phyloP scores from a whole-genome alignment of 1,140 invertebrate genomes.

The Yoshiicerus persimilis region DNA sequence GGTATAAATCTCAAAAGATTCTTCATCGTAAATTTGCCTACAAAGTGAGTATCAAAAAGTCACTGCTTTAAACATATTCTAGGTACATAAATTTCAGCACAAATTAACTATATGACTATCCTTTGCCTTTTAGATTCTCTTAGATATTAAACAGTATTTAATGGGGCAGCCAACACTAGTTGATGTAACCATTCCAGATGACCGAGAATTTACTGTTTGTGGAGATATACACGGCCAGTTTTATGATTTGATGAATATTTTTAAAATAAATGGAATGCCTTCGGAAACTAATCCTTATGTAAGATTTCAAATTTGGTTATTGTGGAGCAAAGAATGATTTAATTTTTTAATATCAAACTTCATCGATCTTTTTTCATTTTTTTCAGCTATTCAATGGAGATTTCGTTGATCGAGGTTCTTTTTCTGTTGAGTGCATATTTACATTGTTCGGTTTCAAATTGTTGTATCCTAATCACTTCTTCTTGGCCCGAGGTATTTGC shows the following conservation, averaged over 20 bases:
- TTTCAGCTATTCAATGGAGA: slow-evolving; percentile 92
- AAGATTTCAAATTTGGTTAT: slow-evolving; percentile 50
- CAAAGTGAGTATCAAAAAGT: slow-evolving; percentile 65
- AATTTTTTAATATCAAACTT: background rate
- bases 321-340: background rate
- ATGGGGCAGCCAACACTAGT: slow-evolving; percentile 83
- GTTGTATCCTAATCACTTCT: slow-evolving; percentile 95
- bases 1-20: slow-evolving; percentile 89
- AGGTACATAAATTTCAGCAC: background rate
- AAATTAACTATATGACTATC: background rate
- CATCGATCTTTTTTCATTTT: slow-evolving; percentile 11
- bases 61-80: background rate
- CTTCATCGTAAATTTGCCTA: slow-evolving; percentile 97
- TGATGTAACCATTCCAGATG: slow-evolving; percentile 81
- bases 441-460: slow-evolving; percentile 96
- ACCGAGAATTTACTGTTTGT: slow-evolving; percentile 96
- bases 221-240: slow-evolving; percentile 99
- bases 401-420: slow-evolving; percentile 98
- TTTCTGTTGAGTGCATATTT: slow-evolving; percentile 99
- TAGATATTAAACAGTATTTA: slow-evolving; percentile 86
- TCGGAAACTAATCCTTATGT: slow-evolving; percentile 94
- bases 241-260: slow-evolving; percentile 98
- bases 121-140: slow-evolving; percentile 71
- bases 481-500: slow-evolving; percentile 91
- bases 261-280: slow-evolving; percentile 93